phyloP scores from a whole-genome alignment of 2,888 invertebrate genomes.

The Molorchus minor region DNA sequence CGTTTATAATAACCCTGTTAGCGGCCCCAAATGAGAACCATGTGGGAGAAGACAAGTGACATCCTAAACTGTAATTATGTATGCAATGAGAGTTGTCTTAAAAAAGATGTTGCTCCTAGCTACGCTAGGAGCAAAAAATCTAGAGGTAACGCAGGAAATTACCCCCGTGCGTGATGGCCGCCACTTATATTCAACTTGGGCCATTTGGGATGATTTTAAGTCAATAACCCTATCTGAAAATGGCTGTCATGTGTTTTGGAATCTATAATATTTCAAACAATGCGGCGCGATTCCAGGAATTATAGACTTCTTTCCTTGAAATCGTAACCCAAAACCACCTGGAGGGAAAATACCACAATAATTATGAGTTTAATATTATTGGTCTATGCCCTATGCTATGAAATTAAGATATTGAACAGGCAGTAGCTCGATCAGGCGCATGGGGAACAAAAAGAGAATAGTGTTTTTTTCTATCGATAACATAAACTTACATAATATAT shows the following conservation, averaged over 20 bases:
- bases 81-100: slow-evolving; percentile 28
- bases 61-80: no score
- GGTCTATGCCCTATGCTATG: no score
- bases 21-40: slow-evolving; percentile 2
- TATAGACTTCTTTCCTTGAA: slow-evolving; percentile 2
- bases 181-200: slow-evolving; percentile 29
- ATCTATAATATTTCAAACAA: slow-evolving; percentile 22
- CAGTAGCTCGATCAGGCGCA: no score
- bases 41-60: no score
- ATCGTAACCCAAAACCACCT: not conserved
- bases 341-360: no score
- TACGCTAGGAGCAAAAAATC: slow-evolving; percentile 13
- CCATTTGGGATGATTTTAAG: slow-evolving; percentile 32
- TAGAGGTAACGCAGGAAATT: slow-evolving; percentile 27
- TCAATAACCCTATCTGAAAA: slow-evolving; percentile 29
- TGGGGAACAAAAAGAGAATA: no score
- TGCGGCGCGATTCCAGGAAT: slow-evolving; percentile 22
- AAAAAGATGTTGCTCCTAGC: slow-evolving; percentile 12
- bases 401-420: no score
- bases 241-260: slow-evolving; percentile 17
- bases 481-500: no score
- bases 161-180: slow-evolving; percentile 32
- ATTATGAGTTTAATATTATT: no score
- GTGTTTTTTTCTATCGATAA: no score
- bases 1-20: not conserved